Conservation (phyloP, 2,888 invertebrate genomes). For the Rugalucina vietnamica region DNA sequence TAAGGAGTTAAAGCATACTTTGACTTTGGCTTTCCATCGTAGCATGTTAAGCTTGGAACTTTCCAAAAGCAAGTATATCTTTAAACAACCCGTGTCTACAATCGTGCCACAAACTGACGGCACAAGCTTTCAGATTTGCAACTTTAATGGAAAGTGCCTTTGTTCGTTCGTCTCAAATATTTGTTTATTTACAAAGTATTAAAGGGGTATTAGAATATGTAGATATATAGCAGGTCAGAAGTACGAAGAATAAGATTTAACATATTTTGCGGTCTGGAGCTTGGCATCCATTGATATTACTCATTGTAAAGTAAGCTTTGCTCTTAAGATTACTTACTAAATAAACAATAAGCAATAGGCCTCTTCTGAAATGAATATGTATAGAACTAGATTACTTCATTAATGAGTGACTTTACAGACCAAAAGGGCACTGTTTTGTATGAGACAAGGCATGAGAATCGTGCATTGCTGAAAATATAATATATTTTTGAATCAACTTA, state of each 20-base stretch:
- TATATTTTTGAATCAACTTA: no score
- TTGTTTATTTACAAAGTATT: slow-evolving; percentile 12
- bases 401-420: no score
- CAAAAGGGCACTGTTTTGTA: no score
- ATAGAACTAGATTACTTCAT: no score
- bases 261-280: not conserved
- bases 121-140: not conserved
- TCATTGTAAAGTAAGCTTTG: not conserved
- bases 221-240: not conserved
- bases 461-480: no score
- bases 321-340: not conserved
- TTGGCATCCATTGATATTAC: not conserved
- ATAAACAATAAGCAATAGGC: not conserved
- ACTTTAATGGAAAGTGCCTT: slow-evolving; percentile 7
- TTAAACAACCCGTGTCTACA: not conserved
- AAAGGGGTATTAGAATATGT: not conserved
- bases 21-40: no score
- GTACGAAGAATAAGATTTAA: not conserved
- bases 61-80: not conserved
- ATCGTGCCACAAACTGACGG: not conserved
- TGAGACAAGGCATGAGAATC: no score
- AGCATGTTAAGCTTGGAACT: no score
- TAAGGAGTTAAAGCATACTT: no score
- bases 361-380: not conserved
- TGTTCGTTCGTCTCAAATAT: not conserved